phyloP scores from a whole-genome alignment of 2,888 invertebrate species.

The Cryptocephalus primarius region DNA sequence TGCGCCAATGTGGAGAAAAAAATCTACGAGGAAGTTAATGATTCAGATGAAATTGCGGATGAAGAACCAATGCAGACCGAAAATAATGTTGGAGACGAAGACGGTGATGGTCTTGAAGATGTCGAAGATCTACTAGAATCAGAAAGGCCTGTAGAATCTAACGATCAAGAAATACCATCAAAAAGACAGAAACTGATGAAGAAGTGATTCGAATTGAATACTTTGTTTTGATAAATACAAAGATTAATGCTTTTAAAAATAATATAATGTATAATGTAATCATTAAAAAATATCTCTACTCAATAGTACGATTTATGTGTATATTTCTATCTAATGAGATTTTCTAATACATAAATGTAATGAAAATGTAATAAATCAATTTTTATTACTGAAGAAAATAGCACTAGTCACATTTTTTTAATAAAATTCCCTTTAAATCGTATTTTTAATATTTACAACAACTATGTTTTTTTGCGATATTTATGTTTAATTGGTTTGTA shows the following conservation, averaged over 20 bases:
- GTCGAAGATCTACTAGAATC: constrained; percentile 10
- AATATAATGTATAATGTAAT: neutral
- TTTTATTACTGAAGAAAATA: neutral
- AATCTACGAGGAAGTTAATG: constrained; percentile 4
- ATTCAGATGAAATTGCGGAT: no score
- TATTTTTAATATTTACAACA: neutral
- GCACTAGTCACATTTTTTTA: neutral
- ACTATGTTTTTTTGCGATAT: neutral
- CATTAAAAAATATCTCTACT: neutral
- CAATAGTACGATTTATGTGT: neutral
- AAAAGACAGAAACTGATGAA: neutral
- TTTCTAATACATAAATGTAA: constrained; percentile 2
- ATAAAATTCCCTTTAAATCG: no score
- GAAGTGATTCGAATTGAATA: neutral
- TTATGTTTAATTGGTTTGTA: neutral
- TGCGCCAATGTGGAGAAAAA: neutral
- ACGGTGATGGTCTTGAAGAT: constrained; percentile 12
- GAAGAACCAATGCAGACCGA: no score
- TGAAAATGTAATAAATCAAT: neutral
- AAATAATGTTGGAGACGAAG: constrained; percentile 12
- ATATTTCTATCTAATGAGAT: neutral
- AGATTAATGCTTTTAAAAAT: neutral
- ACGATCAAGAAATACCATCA: no score
- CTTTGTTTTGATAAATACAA: neutral
- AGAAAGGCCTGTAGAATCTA: constrained; percentile 6